These are phyloP conservation scores for Raphicerus campestris DNA, from an alignment of 2,113 vertebrate genomes.

Conservation along the genomic window DNA sequence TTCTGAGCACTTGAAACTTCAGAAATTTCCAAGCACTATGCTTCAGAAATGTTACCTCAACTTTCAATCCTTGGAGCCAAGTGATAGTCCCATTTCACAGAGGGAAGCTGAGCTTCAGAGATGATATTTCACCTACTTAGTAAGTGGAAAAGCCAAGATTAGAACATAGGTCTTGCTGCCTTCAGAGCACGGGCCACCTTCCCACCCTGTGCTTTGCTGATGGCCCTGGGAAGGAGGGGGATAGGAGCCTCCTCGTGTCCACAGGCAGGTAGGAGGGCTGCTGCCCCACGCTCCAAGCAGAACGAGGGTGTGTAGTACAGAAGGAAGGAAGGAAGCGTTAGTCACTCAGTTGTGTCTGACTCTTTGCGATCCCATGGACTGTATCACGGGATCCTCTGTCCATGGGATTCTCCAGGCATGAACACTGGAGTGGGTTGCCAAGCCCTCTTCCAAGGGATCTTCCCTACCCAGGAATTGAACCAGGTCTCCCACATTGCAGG, in stretches of 20 bases:
- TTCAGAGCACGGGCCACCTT: not conserved
- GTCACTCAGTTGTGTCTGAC: not conserved
- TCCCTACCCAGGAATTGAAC: not conserved
- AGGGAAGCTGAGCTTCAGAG: not conserved
- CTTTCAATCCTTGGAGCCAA: not conserved
- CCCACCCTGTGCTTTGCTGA: not conserved
- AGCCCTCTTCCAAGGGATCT: not conserved
- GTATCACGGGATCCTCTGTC: not conserved
- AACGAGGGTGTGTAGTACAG: not conserved
- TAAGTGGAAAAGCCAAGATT: not conserved
- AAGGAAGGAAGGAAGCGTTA: not conserved
- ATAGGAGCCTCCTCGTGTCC: not conserved
- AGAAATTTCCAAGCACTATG: not conserved
- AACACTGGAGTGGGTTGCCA: not conserved
- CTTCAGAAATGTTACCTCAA: not conserved
- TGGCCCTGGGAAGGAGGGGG: not conserved
- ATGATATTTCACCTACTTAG: not conserved
- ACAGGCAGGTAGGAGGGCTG: not conserved
- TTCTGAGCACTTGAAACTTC: not conserved
- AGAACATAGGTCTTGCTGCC: not conserved
- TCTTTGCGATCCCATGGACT: not conserved
- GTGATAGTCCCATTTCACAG: not conserved
- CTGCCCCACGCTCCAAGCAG: not conserved
- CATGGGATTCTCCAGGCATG: not conserved
- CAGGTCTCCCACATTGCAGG: not conserved